Percentiles rank a stretch among this genome's conserved stretches.
Evolutionary conservation across 1,140 invertebrate species (phyloP).

Genomic region (Hestina assimilis): DNA sequence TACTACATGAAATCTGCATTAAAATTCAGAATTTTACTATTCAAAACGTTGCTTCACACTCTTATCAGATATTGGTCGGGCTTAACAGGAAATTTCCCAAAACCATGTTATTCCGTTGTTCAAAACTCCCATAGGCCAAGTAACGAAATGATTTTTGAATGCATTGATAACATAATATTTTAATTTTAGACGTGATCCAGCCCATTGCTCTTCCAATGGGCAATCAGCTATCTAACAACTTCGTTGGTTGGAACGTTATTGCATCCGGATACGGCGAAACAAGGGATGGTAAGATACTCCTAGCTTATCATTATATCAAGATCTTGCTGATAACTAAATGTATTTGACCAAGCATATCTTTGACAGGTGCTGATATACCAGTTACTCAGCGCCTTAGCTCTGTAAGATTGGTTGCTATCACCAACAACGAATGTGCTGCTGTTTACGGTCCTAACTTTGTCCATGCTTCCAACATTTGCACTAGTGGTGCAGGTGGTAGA

Average conservation of each 20-base stretch:
- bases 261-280: constrained; percentile 43
- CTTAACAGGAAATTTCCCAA: too few relatives aligned
- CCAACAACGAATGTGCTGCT: constrained; percentile 29
- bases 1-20: too few relatives aligned
- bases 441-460: constrained; percentile 28
- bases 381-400: constrained; percentile 29
- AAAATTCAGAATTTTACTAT: too few relatives aligned
- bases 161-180: constrained; percentile 5
- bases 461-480: constrained; percentile 33
- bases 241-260: constrained; percentile 24
- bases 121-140: too few relatives aligned
- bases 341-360: too few relatives aligned
- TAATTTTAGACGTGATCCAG: constrained; percentile 40
- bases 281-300: constrained; percentile 28
- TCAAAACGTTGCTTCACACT: too few relatives aligned
- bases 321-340: neutral
- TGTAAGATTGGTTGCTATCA: constrained; percentile 34
- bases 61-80: too few relatives aligned
- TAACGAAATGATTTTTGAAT: too few relatives aligned
- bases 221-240: constrained; percentile 24
- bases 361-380: constrained; percentile 27
- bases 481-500: constrained; percentile 23
- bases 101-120: too few relatives aligned
- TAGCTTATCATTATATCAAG: neutral
- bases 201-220: constrained; percentile 39